A percentile compares a stretch with the other conserved stretches of the same genome.
Conservation (phyloP, 1,140 invertebrate genomes). For the Thaumetopoea pityocampa region DNA sequence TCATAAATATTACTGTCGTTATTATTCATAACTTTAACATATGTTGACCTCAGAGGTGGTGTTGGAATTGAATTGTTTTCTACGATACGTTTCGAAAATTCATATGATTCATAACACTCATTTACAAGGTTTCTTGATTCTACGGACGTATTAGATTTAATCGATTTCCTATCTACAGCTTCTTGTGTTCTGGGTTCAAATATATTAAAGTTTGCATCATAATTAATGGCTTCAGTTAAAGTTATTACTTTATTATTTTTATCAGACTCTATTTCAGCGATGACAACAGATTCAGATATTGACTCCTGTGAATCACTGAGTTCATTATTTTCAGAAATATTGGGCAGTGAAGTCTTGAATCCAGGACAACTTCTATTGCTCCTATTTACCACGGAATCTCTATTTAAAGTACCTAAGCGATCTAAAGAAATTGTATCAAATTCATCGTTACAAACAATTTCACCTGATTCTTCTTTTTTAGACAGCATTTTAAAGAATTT, state of each 20-base stretch:
- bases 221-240: slow-evolving; percentile 43
- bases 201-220: slow-evolving; percentile 36
- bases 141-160: slow-evolving; percentile 33
- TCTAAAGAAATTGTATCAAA: slow-evolving; percentile 70
- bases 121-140: slow-evolving; percentile 54
- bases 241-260: slow-evolving; percentile 19
- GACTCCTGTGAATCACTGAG: slow-evolving; percentile 53
- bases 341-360: slow-evolving; percentile 66
- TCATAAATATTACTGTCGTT: slow-evolving; percentile 51
- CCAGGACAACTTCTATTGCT: slow-evolving; percentile 70
- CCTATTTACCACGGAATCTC: slow-evolving; percentile 60
- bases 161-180: slow-evolving; percentile 33
- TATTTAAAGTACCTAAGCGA: slow-evolving; percentile 55
- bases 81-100: slow-evolving; percentile 34
- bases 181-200: slow-evolving; percentile 60
- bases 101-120: slow-evolving; percentile 64
- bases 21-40: slow-evolving; percentile 10
- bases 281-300: slow-evolving; percentile 30
- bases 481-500: slow-evolving; percentile 69
- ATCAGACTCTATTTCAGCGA: slow-evolving; percentile 30
- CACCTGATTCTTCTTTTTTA: slow-evolving; percentile 66
- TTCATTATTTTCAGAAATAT: slow-evolving; percentile 68
- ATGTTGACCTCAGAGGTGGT: slow-evolving; percentile 46
- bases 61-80: slow-evolving; percentile 30
- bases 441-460: slow-evolving; percentile 63